Evolutionary conservation across 1,140 invertebrate genomes (phyloP), one percentile per base, ranked within the genome.

Genomic region (Asobara japonica): DNA sequence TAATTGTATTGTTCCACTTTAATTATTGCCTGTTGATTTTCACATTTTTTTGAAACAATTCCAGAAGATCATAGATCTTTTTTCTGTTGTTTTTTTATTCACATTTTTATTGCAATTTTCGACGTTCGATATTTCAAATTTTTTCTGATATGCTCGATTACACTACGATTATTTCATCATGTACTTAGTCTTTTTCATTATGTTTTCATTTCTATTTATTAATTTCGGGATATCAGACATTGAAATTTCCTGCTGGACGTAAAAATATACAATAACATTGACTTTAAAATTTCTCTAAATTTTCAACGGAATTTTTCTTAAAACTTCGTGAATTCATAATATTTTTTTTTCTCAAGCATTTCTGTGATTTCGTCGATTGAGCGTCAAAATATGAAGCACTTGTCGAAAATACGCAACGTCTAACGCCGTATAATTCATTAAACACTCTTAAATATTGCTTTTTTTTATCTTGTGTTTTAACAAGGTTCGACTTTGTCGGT

Each of bases 21-120:
- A 78, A 38, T 81, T 78, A 82, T 81, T 81, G 76, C 75, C 79
- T 72, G 66, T 79, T 45, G 38, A 18, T 64, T 66, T 51, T 69
- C n/a, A n/a, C n/a, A n/a, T 29, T 38, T 45, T 16, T 65, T 65
- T 61, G 67, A 38, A 70, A 31, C 41, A 73, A 73, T 65, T 73
- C 65, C 66, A 29, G 62, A 41, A 69, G 30, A 38, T 56, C 36
- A 62, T 73, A 69, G 66, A n/a, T n/a, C 67, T 62, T 65, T 61
- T 69, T 62, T 8, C 68, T 41, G 20, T 66, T 5, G 1, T 66
- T 66, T 41, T 41, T 10, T 11, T 5, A 16, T 45, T n/a, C 6
- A 45, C 41, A 2, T 56, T 56, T 56, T 13, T 65, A 4, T 33
- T 25, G 8, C 30, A 16, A 65, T 65, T 36, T 65, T 36, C 62